Evolutionary conservation across 2,797 vertebrate species (phyloP), one percentile per base, ranked within the genome.

Genomic region (Anomalospiza imberbis): DNA sequence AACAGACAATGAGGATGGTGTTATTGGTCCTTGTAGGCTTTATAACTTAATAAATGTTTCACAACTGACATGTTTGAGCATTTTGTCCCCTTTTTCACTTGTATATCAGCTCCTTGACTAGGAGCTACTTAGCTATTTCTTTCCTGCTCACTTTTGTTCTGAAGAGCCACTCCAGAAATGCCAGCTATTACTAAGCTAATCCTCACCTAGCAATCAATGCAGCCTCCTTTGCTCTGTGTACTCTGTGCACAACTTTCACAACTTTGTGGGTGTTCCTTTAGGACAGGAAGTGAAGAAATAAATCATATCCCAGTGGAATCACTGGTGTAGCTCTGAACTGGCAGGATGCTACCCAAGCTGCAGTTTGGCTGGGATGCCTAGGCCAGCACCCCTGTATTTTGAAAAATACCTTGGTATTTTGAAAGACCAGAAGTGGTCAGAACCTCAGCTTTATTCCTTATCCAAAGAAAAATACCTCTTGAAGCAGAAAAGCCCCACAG

Each of bases 251-350:
- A 22, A 34, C 54, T 74, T 89, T 85, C 73, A 88, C 54, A 90
- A 63, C 93, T 57, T 58, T 85, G 88, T 93, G 91, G 88, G 95
- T 96, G 95, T 96, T 96, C 94, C 85, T 85, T 74, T 55, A 91
- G 80, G 80, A 85, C 85, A 92, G 95, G 95, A 96, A 96, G 83
- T 38, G n/a, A 94, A 95, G 79, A 88, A 96, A 91, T 91, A 94
- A 93, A 93, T 95, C 91, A 81, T 38, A 85, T 79, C 89, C 93
- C 91, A 93, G n/a, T 8, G 5, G 90, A 95, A 90, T 79, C 10
- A 4, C 60, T 4, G 0, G 42, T 80, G 67, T 61, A 91, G 61
- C 74, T 79, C 62, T 76, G 57, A 44, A 68, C 65, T 85, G 77
- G 38, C 62, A 89, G 63, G 90, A 93, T 5, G 20, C 75, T 94